phyloP scores from a whole-genome alignment of 2,888 invertebrate species.

The Drymonia ruficornis region DNA sequence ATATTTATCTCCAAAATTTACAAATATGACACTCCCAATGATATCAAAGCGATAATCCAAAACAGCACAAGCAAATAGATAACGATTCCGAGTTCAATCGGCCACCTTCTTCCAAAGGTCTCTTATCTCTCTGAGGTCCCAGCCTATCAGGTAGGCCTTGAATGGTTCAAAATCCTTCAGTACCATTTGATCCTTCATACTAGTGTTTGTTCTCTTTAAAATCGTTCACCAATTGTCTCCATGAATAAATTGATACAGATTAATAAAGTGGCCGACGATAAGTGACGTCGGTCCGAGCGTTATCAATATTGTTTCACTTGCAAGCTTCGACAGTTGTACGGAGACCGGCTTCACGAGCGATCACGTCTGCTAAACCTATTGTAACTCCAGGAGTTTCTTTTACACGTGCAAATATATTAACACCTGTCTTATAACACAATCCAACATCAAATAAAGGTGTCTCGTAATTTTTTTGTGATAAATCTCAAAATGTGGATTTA shows the following conservation, averaged over 20 bases:
- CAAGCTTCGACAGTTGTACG: slow-evolving; percentile 65
- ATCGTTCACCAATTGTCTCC: slow-evolving; percentile 66
- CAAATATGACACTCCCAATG: slow-evolving; percentile 17
- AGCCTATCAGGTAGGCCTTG: not conserved
- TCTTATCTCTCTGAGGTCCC: slow-evolving; percentile 3
- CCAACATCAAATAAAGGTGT: slow-evolving; percentile 33
- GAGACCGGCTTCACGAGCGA: slow-evolving; percentile 58
- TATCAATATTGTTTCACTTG: slow-evolving; percentile 76
- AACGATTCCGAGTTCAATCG: slow-evolving; percentile 22
- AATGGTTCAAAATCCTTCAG: slow-evolving; percentile 1
- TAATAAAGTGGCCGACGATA: slow-evolving; percentile 74
- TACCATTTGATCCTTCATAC: not conserved
- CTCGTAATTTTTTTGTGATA: slow-evolving; percentile 22
- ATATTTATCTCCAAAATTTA: slow-evolving; percentile 4
- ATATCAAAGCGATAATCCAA: slow-evolving; percentile 20
- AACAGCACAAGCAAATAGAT: slow-evolving; percentile 25
- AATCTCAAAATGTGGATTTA: slow-evolving; percentile 31
- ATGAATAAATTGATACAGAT: slow-evolving; percentile 80
- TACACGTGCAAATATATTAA: slow-evolving; percentile 17
- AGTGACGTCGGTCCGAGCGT: slow-evolving; percentile 69
- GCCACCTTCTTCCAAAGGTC: slow-evolving; percentile 9
- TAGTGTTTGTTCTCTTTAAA: slow-evolving; percentile 17
- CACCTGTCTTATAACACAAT: slow-evolving; percentile 25
- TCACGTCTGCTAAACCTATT: slow-evolving; percentile 39
- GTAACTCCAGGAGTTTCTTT: slow-evolving; percentile 31